Evolutionary conservation across 2,888 invertebrate species (phyloP), one percentile per base, ranked within the genome.

Genomic region (Cephus nigrinus): DNA sequence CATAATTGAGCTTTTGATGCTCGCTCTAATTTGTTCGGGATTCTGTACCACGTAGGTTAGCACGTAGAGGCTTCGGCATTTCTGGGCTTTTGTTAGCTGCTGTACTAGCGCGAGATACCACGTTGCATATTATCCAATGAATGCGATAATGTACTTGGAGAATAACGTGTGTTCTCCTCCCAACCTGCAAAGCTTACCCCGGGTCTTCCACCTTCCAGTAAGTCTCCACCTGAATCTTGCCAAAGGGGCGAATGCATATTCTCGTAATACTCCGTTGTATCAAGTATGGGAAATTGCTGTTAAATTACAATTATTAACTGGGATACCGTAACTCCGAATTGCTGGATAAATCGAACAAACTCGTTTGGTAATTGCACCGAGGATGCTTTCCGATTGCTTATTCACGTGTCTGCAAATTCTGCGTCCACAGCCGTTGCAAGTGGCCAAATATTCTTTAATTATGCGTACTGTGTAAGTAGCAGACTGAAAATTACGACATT

Each of bases 241-340:
- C 40, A 55, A 55, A 55, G 40, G 23, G 5, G 1, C 40, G 2
- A 55, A 15, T 23, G 23, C 40, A 23, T 55, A 55, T 55, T 55
- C 40, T 0, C 40, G 40, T 55, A 55, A 55, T 55, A 55, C 40
- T 2, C 40, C 23, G 5, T 55, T 55, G 40, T 55, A 55, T 55
- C 40, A 12, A 11, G 69, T 74, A 55, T 73, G 36, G 72, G 55
- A 75, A 79, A 79, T 80, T 75, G 74, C 68, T 32, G 69, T 78
- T 55, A 76, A 77, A 78, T 73, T 75, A 79, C 79, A 75, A 40
- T 79, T 75, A 79, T 79, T 79, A 79, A 79, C 75, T 75, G 75
- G 12, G 71, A 71, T 23, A 71, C 12, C 31, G 40, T 55, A 55
- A 23, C 40, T 55, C 23, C 40, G 40, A 55, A 55, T 23, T 55